Conservation (phyloP, 2,888 invertebrate species). For the Agriopis aurantiaria region DNA sequence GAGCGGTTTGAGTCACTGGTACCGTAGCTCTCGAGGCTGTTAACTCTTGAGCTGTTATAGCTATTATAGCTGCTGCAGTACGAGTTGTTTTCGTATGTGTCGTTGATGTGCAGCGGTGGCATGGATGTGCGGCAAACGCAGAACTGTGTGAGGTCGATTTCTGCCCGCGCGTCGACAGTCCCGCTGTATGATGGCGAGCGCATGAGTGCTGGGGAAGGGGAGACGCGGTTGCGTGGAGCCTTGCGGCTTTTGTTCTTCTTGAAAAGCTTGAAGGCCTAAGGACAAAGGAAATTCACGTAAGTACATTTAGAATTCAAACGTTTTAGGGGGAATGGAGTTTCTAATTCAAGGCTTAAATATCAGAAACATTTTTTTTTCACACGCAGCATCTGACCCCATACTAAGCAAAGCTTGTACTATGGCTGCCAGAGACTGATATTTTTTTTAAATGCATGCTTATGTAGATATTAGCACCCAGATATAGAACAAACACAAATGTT, state of each 20-base stretch:
- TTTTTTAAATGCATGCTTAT: too few species aligned
- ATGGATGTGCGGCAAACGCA: slow-evolving; percentile 75
- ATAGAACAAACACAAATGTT: too few species aligned
- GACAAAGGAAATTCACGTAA: slow-evolving; percentile 47
- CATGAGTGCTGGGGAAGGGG: slow-evolving; percentile 74
- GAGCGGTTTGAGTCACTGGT: slow-evolving; percentile 68
- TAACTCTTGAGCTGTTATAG: slow-evolving; percentile 69
- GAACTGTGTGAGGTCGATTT: slow-evolving; percentile 75
- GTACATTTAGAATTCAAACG: neutral
- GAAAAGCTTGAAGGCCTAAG: slow-evolving; percentile 82
- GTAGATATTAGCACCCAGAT: too few species aligned
- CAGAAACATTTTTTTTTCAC: too few species aligned
- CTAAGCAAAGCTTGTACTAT: too few species aligned
- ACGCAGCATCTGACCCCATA: too few species aligned
- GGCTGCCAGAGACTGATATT: too few species aligned
- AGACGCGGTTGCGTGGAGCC: slow-evolving; percentile 71
- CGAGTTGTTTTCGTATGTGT: slow-evolving; percentile 67
- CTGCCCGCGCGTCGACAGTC: slow-evolving; percentile 76
- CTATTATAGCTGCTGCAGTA: slow-evolving; percentile 73
- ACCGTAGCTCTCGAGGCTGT: slow-evolving; percentile 67
- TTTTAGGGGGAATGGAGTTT: neutral
- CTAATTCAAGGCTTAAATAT: too few species aligned
- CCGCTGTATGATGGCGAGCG: slow-evolving; percentile 77
- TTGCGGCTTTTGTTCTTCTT: slow-evolving; percentile 73
- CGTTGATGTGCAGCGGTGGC: slow-evolving; percentile 63